A percentile compares a stretch with the other conserved stretches of the same genome.
phyloP scores from a whole-genome alignment of 2,797 vertebrate genomes.

The Brachyrhaphis roseni region DNA sequence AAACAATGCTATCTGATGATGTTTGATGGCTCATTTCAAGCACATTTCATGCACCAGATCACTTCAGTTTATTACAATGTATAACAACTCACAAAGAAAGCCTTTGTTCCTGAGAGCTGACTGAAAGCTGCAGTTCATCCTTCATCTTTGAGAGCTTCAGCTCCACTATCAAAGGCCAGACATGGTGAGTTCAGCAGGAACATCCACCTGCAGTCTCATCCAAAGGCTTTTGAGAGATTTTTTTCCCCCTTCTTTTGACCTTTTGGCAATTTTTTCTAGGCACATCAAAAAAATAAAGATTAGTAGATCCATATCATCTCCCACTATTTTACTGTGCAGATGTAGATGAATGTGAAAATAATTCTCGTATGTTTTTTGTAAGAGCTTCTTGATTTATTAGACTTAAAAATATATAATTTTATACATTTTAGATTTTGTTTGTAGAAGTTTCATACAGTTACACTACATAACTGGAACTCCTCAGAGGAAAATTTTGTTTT shows the following conservation, averaged over 20 bases:
- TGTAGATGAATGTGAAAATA: conserved; percentile 10
- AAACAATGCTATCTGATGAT: conserved; percentile 16
- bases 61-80: conserved; percentile 48
- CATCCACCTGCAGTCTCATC: conserved; percentile 47
- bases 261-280: neutral
- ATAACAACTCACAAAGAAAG: conserved; percentile 40
- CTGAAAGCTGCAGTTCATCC: conserved; percentile 55
- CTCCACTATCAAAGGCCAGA: conserved; percentile 60
- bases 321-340: conserved; percentile 1
- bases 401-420: neutral
- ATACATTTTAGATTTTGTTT: neutral
- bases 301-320: neutral
- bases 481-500: neutral
- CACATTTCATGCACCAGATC: conserved; percentile 57
- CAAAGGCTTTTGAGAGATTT: conserved; percentile 20
- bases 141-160: conserved; percentile 51
- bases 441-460: neutral
- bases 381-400: neutral
- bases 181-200: conserved; percentile 45
- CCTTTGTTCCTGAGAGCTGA: conserved; percentile 66
- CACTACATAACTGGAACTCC: neutral
- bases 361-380: conserved; percentile 11
- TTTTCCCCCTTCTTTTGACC: neutral
- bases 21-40: conserved; percentile 4
- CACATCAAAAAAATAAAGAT: conserved; percentile 8